Percentiles rank a stretch among this genome's conserved stretches.
Conservation (phyloP, 1,140 invertebrate species). For the Caenorhabditis inopinata region DNA sequence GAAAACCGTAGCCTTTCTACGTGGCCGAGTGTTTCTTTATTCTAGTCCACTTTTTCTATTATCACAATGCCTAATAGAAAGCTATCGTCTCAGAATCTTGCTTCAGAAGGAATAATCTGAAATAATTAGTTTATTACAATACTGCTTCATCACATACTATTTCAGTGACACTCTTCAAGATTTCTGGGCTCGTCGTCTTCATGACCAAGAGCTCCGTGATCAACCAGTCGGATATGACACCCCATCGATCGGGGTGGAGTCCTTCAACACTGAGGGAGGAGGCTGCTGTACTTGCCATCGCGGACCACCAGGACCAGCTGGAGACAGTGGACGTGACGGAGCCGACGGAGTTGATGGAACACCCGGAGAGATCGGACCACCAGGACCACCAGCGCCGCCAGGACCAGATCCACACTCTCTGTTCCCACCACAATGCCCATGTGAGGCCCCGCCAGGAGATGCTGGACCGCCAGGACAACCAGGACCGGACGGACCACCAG, state of each 20-base stretch:
- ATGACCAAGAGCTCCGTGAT: conserved; percentile 50
- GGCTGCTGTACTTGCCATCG: conserved; percentile 53
- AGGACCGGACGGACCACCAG: conserved; percentile 54
- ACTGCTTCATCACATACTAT: background rate
- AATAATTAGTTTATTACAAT: no score
- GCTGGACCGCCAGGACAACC: conserved; percentile 51
- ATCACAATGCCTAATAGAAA: no score
- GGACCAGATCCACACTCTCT: conserved; percentile 49
- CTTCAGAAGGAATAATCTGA: no score
- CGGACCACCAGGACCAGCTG: conserved; percentile 50
- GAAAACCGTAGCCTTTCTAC: background rate
- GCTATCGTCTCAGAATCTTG: no score
- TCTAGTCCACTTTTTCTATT: no score
- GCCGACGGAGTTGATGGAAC: conserved; percentile 47
- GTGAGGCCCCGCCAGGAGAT: conserved; percentile 52
- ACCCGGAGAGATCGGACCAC: conserved; percentile 47
- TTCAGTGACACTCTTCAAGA: conserved; percentile 48
- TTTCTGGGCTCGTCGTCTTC: conserved; percentile 51
- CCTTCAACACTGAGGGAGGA: conserved; percentile 9
- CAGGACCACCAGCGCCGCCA: conserved; percentile 51
- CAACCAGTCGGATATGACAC: conserved; percentile 47
- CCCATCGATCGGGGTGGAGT: conserved; percentile 34
- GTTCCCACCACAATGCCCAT: conserved; percentile 54
- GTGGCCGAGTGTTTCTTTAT: no score
- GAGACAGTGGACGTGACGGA: conserved; percentile 50